A percentile compares a stretch with the other conserved stretches of the same genome.
phyloP scores from a whole-genome alignment of 2,113 vertebrate genomes.

The Podarcis cretensis region DNA sequence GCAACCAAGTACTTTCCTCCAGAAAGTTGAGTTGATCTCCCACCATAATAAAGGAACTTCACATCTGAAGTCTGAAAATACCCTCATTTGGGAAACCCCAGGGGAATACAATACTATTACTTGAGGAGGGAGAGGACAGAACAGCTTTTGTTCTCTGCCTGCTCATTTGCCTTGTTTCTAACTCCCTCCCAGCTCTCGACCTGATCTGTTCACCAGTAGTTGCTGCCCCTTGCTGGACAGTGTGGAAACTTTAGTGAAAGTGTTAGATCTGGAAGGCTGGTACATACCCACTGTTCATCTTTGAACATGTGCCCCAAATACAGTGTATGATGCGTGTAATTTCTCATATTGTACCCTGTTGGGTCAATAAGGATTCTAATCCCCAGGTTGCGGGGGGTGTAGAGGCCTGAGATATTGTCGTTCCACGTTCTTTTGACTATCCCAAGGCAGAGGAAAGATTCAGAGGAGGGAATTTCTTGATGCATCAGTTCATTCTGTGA shows the following conservation, averaged over 20 bases:
- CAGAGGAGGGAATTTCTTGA: no score
- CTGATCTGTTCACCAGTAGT: not conserved
- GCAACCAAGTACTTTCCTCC: no score
- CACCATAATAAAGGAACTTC: not conserved
- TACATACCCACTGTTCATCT: not conserved
- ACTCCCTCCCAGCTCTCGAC: no score
- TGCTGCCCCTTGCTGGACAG: slow-evolving; percentile 26
- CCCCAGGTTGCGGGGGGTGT: no score
- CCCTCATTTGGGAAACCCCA: not conserved
- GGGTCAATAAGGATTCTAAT: no score
- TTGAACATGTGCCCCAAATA: not conserved
- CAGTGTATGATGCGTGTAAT: no score
- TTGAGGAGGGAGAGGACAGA: not conserved
- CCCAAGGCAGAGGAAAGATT: no score
- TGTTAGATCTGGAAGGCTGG: not conserved
- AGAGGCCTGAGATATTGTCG: no score
- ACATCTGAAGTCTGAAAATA: not conserved
- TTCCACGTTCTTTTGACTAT: no score
- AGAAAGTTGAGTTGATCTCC: not conserved
- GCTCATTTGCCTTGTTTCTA: not conserved
- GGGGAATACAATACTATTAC: not conserved
- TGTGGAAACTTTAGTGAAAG: not conserved
- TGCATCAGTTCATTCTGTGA: no score
- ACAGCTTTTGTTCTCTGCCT: not conserved
- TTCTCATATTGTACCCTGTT: no score